Evolutionary conservation across 1,140 invertebrate species (phyloP).

Genomic region (Calycopis cecrops): DNA sequence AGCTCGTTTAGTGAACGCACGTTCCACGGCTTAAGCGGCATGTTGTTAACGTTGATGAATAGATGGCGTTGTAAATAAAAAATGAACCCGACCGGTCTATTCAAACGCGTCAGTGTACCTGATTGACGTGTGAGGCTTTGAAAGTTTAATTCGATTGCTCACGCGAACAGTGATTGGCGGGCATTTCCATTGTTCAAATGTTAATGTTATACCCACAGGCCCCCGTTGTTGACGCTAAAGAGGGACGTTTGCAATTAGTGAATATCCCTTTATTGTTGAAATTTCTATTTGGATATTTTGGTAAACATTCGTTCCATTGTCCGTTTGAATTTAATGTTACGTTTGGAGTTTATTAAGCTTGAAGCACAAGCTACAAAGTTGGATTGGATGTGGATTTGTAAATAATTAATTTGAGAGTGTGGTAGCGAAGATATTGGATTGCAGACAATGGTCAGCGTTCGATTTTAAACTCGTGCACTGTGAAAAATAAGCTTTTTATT

Average conservation of each 20-base stretch:
- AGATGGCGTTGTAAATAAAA: slow-evolving; percentile 22
- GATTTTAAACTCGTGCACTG: too few relatives aligned
- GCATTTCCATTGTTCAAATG: slow-evolving; percentile 18
- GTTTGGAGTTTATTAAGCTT: background rate
- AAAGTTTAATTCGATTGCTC: slow-evolving; percentile 24
- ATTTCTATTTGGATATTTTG: slow-evolving; percentile 1
- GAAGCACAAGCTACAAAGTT: background rate
- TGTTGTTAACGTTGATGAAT: slow-evolving; percentile 14
- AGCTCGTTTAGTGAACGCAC: background rate
- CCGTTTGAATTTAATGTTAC: background rate
- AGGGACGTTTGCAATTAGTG: background rate
- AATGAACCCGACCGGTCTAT: slow-evolving; percentile 12
- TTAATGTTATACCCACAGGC: background rate
- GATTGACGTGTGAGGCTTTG: slow-evolving; percentile 25
- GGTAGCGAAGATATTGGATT: too few relatives aligned
- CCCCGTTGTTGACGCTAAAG: too few relatives aligned
- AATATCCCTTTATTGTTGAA: slow-evolving; percentile 4
- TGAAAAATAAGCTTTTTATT: too few relatives aligned
- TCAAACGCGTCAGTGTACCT: slow-evolving; percentile 17
- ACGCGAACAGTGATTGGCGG: slow-evolving; percentile 18
- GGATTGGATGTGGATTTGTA: too few relatives aligned
- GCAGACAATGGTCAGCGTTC: too few relatives aligned
- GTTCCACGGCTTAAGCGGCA: background rate
- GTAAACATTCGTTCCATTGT: slow-evolving; percentile 1
- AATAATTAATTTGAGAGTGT: too few relatives aligned